Conservation (phyloP, 1,140 invertebrate species). For the Anastrepha obliqua region DNA sequence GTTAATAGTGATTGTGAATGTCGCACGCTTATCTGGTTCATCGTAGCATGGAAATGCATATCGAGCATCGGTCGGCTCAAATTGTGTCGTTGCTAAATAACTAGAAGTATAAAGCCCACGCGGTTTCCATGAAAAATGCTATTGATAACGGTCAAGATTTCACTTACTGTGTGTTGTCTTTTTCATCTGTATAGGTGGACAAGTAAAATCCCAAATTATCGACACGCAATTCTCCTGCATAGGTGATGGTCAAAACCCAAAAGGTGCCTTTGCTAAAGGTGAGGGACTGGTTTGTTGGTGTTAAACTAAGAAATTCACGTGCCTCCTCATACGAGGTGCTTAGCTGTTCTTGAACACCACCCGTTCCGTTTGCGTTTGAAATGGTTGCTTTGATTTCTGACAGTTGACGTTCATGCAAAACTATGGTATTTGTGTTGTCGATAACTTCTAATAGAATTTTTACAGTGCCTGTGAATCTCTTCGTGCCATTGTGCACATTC, state of each 20-base stretch:
- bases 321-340: conserved; percentile 54
- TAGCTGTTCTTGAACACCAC: conserved; percentile 41
- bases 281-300: conserved; percentile 59
- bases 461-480: conserved; percentile 78
- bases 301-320: conserved; percentile 68
- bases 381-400: conserved; percentile 62
- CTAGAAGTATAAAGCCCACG: conserved; percentile 75
- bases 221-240: conserved; percentile 76
- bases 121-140: too few relatives aligned
- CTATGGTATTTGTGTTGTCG: conserved; percentile 69
- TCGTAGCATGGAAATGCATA: conserved; percentile 93
- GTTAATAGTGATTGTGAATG: conserved; percentile 81
- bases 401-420: conserved; percentile 75
- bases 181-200: conserved; percentile 80
- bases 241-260: conserved; percentile 76
- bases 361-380: background rate
- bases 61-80: conserved; percentile 87
- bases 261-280: conserved; percentile 61
- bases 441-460: conserved; percentile 75
- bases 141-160: background rate
- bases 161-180: conserved; percentile 69
- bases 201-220: conserved; percentile 87
- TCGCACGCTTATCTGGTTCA: conserved; percentile 89
- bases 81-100: conserved; percentile 85
- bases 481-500: conserved; percentile 76